Base-by-base conservation (phyloP, 2,888 invertebrate genomes). In the Tanytarsus gracilentus region DNA sequence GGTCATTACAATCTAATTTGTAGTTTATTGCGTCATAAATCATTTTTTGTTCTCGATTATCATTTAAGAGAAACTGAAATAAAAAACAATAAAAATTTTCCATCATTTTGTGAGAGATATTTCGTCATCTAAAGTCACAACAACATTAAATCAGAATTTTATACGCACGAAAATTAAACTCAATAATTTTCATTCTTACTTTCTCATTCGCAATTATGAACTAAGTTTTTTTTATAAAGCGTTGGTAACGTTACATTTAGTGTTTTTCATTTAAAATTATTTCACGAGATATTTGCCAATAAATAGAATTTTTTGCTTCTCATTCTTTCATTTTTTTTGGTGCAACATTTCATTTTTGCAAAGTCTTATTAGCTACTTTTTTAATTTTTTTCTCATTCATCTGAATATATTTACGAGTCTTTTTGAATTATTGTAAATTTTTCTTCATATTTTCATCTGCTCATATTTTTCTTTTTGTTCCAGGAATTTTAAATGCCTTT, bases 1-100 rank as follows among this genome's bases (percentile, higher is more conserved):
- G 11, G 16, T 53, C 33, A 29, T 56, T 56, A 56, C 40, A 56
- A 40, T 56, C 55, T 56, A 56, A 40, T 56, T 56, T 56, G 55
- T 56, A 56, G 26, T 53, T 50, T 56, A 56, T 56, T 56, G 55
- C 55, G 30, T 53, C 33, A 53, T 26, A 21, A 39, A 56, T 56
- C 39, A 25, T 40, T 14, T 49, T 14, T 49, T 25, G 11, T 49
- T 26, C 49, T 11, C 8, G 14, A 27, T 49, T 8, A 14, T 44
- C 44, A 44, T 44, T 23, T n/a, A n/a, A 44, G 33, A 33, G n/a
- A 11, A 4, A 33, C n/a, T 33, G 3, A 33, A 33, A 33, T 33
- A 33, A 44, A 44, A 44, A 44, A 18, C 18, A 23, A 44, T 9
- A 44, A 44, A 11, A 44, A 18, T 40, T 36, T 56, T 56, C 55